Conservation (phyloP, 1,140 invertebrate species). For the Harpegnathos saltator region DNA sequence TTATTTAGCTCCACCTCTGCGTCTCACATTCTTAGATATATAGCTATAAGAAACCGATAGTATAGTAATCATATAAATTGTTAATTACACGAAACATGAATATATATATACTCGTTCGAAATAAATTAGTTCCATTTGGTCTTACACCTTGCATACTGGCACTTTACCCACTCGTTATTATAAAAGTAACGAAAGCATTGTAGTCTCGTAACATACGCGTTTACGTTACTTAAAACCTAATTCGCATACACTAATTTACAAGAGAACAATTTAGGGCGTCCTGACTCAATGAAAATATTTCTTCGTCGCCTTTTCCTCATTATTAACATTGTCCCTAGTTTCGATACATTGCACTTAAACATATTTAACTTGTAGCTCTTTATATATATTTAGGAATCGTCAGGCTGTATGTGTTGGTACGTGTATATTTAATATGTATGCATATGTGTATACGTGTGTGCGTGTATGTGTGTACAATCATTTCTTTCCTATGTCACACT, state of each 20-base stretch:
- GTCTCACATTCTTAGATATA: slow-evolving; percentile 12
- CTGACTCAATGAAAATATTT: slow-evolving; percentile 20
- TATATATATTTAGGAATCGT: slow-evolving; percentile 38
- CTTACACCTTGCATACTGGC: slow-evolving; percentile 19
- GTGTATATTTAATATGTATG: no score
- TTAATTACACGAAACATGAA: slow-evolving; percentile 16
- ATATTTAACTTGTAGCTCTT: slow-evolving; percentile 30
- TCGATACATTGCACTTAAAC: slow-evolving; percentile 60
- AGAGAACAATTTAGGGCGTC: slow-evolving; percentile 22
- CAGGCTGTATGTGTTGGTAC: background rate
- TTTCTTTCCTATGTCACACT: background rate
- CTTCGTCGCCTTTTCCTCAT: background rate
- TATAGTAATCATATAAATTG: slow-evolving; percentile 1
- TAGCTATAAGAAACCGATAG: background rate
- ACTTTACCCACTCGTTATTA: slow-evolving; percentile 57
- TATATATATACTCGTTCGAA: slow-evolving; percentile 24
- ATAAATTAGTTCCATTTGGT: slow-evolving; percentile 44
- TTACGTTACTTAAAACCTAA: slow-evolving; percentile 28
- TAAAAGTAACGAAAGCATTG: slow-evolving; percentile 67
- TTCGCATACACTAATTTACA: slow-evolving; percentile 33
- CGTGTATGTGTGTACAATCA: no score
- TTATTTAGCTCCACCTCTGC: background rate
- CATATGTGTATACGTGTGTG: no score
- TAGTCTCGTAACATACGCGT: slow-evolving; percentile 32
- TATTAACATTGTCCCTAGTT: slow-evolving; percentile 50